Conservation (phyloP, 2,888 invertebrate species). For the Ormyrus labotus region DNA sequence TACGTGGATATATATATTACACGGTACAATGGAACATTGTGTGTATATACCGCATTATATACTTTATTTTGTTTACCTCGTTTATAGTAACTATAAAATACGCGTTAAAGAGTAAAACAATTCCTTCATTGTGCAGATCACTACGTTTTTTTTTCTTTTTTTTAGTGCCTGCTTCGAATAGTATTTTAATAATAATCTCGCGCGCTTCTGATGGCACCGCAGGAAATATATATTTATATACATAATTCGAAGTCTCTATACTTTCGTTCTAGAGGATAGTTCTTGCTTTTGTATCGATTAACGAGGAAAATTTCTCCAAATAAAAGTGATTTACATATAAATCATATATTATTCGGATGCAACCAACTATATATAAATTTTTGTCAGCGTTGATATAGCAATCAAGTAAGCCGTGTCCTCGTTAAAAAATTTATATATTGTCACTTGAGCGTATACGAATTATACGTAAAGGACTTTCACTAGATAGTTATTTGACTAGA, state of each 20-base stretch:
- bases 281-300: background rate
- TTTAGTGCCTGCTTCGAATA: constrained; percentile 43
- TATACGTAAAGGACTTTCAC: too few relatives aligned
- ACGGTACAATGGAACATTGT: constrained; percentile 5
- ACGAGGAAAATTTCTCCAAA: background rate
- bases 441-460: too few relatives aligned
- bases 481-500: constrained; percentile 5
- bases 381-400: too few relatives aligned
- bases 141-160: constrained; percentile 9
- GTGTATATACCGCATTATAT: constrained; percentile 13
- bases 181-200: constrained; percentile 34
- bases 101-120: constrained; percentile 50
- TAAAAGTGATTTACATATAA: too few relatives aligned
- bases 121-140: constrained; percentile 55
- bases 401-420: too few relatives aligned
- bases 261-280: background rate
- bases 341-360: too few relatives aligned
- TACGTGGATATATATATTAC: background rate
- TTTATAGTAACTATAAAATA: constrained; percentile 47
- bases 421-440: too few relatives aligned
- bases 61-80: constrained; percentile 16
- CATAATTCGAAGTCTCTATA: background rate
- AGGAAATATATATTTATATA: background rate
- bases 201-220: background rate
- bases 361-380: too few relatives aligned